Conservation (phyloP, 2,797 vertebrate genomes). For the Phylloscopus collybita region DNA sequence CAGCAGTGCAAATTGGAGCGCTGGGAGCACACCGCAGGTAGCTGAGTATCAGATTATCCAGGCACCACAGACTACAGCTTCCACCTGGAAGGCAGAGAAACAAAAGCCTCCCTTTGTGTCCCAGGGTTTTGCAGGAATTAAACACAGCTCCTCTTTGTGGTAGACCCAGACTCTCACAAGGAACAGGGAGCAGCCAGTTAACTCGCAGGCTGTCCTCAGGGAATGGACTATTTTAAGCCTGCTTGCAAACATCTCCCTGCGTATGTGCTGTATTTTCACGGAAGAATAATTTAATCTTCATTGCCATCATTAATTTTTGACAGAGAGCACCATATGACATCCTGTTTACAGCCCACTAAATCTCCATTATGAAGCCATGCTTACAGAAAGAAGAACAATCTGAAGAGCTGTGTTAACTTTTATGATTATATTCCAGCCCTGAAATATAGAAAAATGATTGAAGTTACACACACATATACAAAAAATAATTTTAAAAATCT, state of each 20-base stretch:
- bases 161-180: background rate
- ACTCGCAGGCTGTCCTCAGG: background rate
- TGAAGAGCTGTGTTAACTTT: conserved; percentile 66
- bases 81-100: conserved; percentile 22
- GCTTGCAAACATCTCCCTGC: conserved; percentile 15
- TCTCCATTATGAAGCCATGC: conserved; percentile 36
- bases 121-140: background rate
- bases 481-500: background rate
- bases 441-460: conserved; percentile 15
- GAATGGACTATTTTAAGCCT: conserved; percentile 59
- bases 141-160: conserved; percentile 5
- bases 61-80: background rate
- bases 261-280: conserved; percentile 28
- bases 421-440: conserved; percentile 35
- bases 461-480: background rate
- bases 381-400: conserved; percentile 48
- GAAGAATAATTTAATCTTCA: conserved; percentile 60
- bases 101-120: conserved; percentile 43
- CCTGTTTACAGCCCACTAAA: conserved; percentile 62
- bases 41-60: background rate
- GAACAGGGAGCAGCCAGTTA: background rate
- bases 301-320: conserved; percentile 61
- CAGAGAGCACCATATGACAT: conserved; percentile 61
- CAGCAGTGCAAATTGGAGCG: background rate
- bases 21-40: conserved; percentile 8